Percentiles rank a stretch among this genome's conserved stretches.
These are phyloP conservation scores for Sturmia bella DNA, from an alignment of 2,888 invertebrate species.

Conservation along the genomic window DNA sequence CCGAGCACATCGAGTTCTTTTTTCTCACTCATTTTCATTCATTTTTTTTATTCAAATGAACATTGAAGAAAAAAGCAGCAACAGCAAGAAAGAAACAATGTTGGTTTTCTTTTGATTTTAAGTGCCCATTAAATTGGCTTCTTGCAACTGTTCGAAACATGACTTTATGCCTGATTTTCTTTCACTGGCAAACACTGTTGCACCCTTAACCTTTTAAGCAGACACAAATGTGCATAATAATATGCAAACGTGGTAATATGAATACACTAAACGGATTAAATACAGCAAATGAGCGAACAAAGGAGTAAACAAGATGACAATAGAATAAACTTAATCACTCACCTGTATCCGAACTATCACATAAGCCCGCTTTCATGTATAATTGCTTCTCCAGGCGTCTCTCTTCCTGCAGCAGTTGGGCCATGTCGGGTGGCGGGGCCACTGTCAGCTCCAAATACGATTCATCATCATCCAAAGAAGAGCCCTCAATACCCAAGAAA, in stretches of 20 bases:
- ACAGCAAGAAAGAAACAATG: not conserved
- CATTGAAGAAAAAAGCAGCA: not conserved
- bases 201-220: slow-evolving; percentile 63
- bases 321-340: slow-evolving; percentile 65
- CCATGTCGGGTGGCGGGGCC: slow-evolving; percentile 90
- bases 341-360: slow-evolving; percentile 86
- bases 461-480: slow-evolving; percentile 85
- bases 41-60: too few relatives aligned
- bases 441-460: slow-evolving; percentile 87
- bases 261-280: not conserved
- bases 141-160: not conserved
- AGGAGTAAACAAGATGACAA: not conserved
- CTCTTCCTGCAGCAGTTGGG: slow-evolving; percentile 90
- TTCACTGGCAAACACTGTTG: not conserved
- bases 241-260: not conserved
- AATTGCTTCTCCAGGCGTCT: slow-evolving; percentile 89
- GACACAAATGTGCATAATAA: not conserved
- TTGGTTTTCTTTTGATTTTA: slow-evolving; percentile 16
- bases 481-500: slow-evolving; percentile 92
- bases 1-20: too few relatives aligned
- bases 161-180: not conserved
- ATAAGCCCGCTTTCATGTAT: slow-evolving; percentile 87
- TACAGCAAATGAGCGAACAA: not conserved
- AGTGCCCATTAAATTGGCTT: slow-evolving; percentile 4
- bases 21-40: too few relatives aligned